A percentile compares a stretch with the other conserved stretches of the same genome.
Evolutionary conservation across 1,140 invertebrate genomes (phyloP).

Genomic region (Drosophila pectinifera): DNA sequence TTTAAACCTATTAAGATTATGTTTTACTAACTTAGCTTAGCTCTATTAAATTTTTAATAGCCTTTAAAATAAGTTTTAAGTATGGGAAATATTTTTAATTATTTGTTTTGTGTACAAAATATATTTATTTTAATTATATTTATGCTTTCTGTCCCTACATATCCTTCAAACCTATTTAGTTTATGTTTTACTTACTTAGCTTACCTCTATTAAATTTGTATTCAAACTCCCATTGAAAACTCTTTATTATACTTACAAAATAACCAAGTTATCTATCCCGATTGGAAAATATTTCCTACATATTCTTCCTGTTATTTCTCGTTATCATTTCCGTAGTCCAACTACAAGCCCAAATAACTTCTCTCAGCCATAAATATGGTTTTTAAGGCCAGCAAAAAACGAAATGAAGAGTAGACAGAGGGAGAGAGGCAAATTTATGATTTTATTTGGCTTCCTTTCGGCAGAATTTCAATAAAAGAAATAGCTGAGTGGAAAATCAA

Average conservation of each 20-base stretch:
- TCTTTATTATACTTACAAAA: not conserved
- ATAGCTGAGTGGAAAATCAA: conserved; percentile 49
- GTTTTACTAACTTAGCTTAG: not conserved
- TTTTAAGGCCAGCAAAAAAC: conserved; percentile 6
- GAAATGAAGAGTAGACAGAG: not conserved
- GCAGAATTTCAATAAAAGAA: conserved; percentile 31
- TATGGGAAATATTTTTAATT: too few species aligned
- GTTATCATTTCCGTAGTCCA: conserved; percentile 36
- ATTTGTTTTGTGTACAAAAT: too few species aligned
- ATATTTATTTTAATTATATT: not conserved
- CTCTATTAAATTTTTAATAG: not conserved
- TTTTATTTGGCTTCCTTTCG: conserved; percentile 37
- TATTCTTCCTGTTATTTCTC: conserved; percentile 31
- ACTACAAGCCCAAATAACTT: conserved; percentile 21
- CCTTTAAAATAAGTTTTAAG: too few species aligned
- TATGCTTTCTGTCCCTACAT: too few species aligned
- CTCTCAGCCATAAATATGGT: conserved; percentile 23
- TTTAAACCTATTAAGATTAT: not conserved
- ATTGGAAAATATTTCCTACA: conserved; percentile 18
- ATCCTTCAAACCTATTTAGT: not conserved
- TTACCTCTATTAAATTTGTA: not conserved
- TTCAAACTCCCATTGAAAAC: too few species aligned
- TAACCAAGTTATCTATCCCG: not conserved
- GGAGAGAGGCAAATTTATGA: conserved; percentile 33
- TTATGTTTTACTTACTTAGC: not conserved